Percentiles rank a stretch among this genome's conserved stretches.
Evolutionary conservation across 2,797 vertebrate species (phyloP).

Genomic region (Tokudaia tokunoshimensis): DNA sequence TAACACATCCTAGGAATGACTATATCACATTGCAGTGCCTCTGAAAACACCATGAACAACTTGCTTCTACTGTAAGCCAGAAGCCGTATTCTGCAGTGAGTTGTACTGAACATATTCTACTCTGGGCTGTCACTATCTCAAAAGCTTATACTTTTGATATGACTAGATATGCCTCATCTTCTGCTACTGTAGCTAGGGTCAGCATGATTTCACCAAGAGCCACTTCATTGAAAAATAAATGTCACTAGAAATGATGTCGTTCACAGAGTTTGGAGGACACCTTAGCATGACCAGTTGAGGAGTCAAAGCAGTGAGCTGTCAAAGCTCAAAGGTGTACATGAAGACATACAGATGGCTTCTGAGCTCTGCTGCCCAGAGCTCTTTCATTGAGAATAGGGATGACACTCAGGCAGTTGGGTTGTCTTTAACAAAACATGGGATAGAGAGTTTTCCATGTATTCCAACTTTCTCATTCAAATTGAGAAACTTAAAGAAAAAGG

Average conservation of each 20-base stretch:
- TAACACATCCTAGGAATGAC: not conserved
- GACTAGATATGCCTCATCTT: not conserved
- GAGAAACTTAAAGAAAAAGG: not conserved
- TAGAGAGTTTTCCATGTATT: not conserved
- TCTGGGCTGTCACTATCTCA: not conserved
- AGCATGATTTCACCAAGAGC: not conserved
- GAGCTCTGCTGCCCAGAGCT: not conserved
- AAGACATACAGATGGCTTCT: not conserved
- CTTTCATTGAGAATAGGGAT: not conserved
- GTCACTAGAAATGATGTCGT: not conserved
- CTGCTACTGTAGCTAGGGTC: not conserved
- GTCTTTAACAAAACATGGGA: not conserved
- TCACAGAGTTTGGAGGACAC: not conserved
- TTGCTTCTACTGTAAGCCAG: not conserved
- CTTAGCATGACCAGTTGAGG: not conserved
- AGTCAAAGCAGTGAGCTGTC: not conserved
- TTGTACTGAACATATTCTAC: not conserved
- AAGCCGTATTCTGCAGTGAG: not conserved
- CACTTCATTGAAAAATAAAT: slow-evolving; percentile 7
- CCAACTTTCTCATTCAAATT: not conserved
- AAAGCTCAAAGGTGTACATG: not conserved
- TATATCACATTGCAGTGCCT: not conserved
- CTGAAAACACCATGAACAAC: not conserved
- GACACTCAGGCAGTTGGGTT: not conserved
- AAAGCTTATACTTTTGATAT: not conserved